Evolutionary conservation across 2,888 invertebrate species (phyloP).

Genomic region (Melanophora roralis): DNA sequence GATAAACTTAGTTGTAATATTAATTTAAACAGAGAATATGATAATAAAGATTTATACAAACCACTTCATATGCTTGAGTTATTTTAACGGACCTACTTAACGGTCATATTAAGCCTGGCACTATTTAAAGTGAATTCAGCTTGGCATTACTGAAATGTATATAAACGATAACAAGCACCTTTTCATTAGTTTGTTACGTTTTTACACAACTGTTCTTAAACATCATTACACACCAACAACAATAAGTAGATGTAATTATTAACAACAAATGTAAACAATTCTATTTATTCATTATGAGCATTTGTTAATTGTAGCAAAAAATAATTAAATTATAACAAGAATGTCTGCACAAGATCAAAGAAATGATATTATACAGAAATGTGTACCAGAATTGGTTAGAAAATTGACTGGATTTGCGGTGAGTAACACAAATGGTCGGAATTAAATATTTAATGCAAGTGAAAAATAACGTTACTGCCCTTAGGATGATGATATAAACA

Average conservation of each 20-base stretch:
- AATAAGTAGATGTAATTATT: neutral
- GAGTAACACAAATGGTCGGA: conserved; percentile 39
- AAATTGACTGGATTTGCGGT: conserved; percentile 69
- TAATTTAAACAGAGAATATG: neutral
- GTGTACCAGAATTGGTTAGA: conserved; percentile 68
- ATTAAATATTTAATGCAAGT: neutral
- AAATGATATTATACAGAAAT: conserved; percentile 68
- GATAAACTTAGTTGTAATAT: conserved; percentile 37
- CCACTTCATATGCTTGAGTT: neutral
- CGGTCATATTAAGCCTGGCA: neutral
- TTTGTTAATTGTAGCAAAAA: neutral
- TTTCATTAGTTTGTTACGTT: neutral
- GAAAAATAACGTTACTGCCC: neutral
- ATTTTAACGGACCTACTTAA: neutral
- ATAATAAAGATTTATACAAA: neutral
- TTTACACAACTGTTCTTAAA: conserved; percentile 5
- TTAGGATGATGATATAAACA: conserved; percentile 76
- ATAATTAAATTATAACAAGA: neutral
- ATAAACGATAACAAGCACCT: too few species aligned
- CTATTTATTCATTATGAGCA: neutral
- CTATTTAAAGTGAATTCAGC: neutral
- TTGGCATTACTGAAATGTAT: too few species aligned
- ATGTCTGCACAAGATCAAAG: conserved; percentile 67
- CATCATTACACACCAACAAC: neutral
- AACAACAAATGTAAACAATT: conserved; percentile 34